A percentile compares a stretch with the other conserved stretches of the same genome.
Evolutionary conservation across 2,113 vertebrate species (phyloP).

Genomic region (Orcinus orca): DNA sequence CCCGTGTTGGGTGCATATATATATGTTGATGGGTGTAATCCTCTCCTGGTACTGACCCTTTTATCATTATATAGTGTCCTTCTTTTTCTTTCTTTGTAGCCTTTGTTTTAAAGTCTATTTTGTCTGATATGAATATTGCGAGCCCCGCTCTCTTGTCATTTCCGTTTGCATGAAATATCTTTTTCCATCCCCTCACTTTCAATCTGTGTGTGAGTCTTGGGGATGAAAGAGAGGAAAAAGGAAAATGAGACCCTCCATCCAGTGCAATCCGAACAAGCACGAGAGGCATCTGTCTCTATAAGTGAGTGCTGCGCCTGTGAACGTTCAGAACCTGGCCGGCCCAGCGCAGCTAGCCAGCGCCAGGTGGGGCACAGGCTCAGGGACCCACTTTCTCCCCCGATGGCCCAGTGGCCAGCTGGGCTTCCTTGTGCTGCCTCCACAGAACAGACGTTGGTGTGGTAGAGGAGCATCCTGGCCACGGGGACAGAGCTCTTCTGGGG

Average conservation of each 20-base stretch:
- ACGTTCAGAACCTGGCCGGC: not conserved
- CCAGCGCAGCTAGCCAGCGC: accelerated
- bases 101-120: not conserved
- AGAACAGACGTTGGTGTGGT: not conserved
- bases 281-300: constrained; percentile 31
- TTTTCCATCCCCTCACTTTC: not conserved
- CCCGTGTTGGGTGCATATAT: not conserved
- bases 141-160: not conserved
- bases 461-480: not conserved
- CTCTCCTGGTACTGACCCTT: not conserved
- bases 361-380: not conserved
- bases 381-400: accelerated
- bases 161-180: not conserved
- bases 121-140: not conserved
- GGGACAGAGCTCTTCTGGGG: not conserved
- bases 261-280: not conserved
- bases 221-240: not conserved
- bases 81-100: not conserved
- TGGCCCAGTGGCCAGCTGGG: not conserved
- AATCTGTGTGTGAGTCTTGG: not conserved
- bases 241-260: accelerated
- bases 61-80: not conserved
- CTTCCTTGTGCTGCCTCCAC: not conserved
- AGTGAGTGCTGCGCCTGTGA: not conserved
- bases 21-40: not conserved